These are phyloP conservation scores for Paguma larvata DNA, from an alignment of 2,797 vertebrate genomes.

Conservation along the genomic window DNA sequence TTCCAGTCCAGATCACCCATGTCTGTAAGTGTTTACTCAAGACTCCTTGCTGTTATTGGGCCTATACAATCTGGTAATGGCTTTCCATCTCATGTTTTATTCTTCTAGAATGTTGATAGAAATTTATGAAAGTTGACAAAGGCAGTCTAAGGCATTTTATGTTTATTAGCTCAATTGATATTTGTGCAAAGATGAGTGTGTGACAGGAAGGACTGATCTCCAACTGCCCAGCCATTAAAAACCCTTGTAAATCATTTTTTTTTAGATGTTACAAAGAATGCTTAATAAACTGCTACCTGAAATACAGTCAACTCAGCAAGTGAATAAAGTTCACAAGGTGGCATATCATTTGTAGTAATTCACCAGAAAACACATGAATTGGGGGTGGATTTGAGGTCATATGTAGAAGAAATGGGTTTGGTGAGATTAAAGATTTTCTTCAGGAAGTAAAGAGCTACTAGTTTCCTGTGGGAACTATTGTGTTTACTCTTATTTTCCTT, in stretches of 20 bases:
- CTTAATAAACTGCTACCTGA: constrained; percentile 48
- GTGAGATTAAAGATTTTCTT: constrained; percentile 1
- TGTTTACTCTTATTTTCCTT: background rate
- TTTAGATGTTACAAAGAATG: constrained; percentile 36
- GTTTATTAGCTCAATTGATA: constrained; percentile 56
- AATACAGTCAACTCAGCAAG: background rate
- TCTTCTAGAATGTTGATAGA: constrained; percentile 42
- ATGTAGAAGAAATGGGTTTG: background rate
- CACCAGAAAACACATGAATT: background rate
- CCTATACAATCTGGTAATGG: background rate
- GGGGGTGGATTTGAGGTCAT: background rate
- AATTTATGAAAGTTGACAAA: background rate
- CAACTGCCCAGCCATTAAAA: background rate
- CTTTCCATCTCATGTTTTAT: background rate
- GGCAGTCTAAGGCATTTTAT: constrained; percentile 15
- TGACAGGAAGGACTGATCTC: background rate
- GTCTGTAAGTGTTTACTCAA: constrained; percentile 92
- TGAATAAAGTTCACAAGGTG: background rate
- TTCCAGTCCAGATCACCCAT: constrained; percentile 98
- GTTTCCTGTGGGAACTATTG: constrained; percentile 21
- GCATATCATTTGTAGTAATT: background rate
- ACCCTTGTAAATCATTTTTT: constrained; percentile 40
- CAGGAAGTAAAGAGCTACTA: background rate
- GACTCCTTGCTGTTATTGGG: background rate
- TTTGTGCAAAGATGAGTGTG: constrained; percentile 33